Evolutionary conservation across 2,113 vertebrate genomes (phyloP).

Genomic region (Loxodonta africana): DNA sequence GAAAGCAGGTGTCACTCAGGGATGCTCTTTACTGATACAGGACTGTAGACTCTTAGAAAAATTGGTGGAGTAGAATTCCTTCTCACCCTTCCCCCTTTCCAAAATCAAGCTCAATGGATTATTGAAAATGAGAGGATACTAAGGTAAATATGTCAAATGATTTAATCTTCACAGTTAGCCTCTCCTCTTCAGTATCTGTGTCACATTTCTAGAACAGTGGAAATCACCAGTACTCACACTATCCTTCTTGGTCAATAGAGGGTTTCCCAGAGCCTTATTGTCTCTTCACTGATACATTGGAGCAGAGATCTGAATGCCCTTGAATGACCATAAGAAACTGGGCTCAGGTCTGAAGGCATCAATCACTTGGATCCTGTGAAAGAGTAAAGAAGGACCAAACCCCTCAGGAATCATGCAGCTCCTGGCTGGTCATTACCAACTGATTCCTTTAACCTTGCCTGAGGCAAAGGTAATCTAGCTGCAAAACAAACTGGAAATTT

Average conservation of each 20-base stretch:
- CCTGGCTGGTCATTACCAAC: background rate
- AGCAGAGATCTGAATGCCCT: background rate
- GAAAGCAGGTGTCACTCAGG: background rate
- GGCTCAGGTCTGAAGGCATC: background rate
- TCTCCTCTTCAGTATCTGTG: background rate
- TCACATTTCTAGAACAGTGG: slow-evolving; percentile 22
- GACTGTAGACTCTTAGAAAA: background rate
- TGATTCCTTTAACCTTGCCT: background rate
- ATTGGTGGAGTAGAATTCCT: background rate
- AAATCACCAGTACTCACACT: slow-evolving; percentile 49
- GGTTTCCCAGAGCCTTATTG: background rate
- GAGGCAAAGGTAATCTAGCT: background rate
- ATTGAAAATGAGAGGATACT: background rate
- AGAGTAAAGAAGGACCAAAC: background rate
- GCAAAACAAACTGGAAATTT: slow-evolving; percentile 10
- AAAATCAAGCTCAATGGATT: background rate
- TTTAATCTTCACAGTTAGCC: background rate
- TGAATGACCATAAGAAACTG: background rate
- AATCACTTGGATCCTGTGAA: background rate
- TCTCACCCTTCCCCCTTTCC: background rate
- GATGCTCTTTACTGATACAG: background rate
- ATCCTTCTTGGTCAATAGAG: background rate
- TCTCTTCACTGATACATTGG: background rate
- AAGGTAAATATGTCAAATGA: background rate
- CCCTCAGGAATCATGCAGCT: background rate